Percentiles rank a stretch among this genome's conserved stretches.
phyloP scores from a whole-genome alignment of 2,888 invertebrate species.

The Pherbina coryleti region DNA sequence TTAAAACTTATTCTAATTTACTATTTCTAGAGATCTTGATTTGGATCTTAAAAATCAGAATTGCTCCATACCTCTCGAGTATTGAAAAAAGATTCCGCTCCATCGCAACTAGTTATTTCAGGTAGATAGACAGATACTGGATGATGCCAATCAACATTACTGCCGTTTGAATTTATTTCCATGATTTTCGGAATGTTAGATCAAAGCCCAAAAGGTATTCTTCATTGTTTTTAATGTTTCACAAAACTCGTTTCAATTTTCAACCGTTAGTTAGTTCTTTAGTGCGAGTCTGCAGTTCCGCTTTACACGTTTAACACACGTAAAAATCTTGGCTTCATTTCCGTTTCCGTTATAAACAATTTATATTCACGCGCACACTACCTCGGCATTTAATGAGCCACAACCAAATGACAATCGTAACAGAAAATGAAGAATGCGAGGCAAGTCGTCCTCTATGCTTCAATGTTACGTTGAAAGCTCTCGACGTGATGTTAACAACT shows the following conservation, averaged over 20 bases:
- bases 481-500: background rate
- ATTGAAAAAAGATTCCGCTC: constrained; percentile 32
- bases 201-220: background rate
- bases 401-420: constrained; percentile 42
- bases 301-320: background rate
- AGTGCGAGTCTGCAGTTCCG: background rate
- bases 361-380: constrained; percentile 5
- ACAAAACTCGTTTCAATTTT: background rate
- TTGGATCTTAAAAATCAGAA: background rate
- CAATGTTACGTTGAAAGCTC: background rate
- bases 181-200: background rate
- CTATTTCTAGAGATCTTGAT: too few relatives aligned
- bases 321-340: background rate
- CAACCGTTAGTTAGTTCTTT: background rate
- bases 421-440: constrained; percentile 31
- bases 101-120: constrained; percentile 33
- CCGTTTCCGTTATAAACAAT: background rate
- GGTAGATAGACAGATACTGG: constrained; percentile 35
- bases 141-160: constrained; percentile 36
- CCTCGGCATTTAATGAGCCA: constrained; percentile 37
- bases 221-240: background rate
- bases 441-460: background rate
- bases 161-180: constrained; percentile 12
- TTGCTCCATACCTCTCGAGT: constrained; percentile 24
- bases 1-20: too few relatives aligned